Base-by-base conservation (phyloP, 2,888 invertebrate genomes). In the Ornithoptera priamus region DNA sequence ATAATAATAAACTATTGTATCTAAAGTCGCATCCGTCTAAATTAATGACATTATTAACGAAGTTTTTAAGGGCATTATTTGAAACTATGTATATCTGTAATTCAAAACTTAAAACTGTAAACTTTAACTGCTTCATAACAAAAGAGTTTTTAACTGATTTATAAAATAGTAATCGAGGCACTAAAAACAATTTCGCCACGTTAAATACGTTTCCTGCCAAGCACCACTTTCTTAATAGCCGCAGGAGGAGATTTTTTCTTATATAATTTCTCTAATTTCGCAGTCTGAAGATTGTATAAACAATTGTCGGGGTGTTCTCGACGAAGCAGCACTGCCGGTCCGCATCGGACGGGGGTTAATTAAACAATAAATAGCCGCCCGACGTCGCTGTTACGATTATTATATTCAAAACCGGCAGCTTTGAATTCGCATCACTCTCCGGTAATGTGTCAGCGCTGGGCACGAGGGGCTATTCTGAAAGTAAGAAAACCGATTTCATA, bases 391-490 rank as follows among this genome's bases (percentile, higher is more conserved):
- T 85, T 86, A 90, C 87, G 87, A 85, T 89, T 90, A 90, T 90
- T 87, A 88, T 90, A 88, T 90, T 90, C 86, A 88, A 89, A 89
- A 85, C 81, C 77, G 81, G 80, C 85, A 85, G 84, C 85, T 92
- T 89, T 91, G 90, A 87, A 92, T 91, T 92, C 90, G 86, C 91
- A 92, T 92, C 92, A 91, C 87, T 92, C 88, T 86, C 86, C 71
- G 75, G 90, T 90, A 89, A 90, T 90, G 90, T 91, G 90, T 92
- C 92, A 91, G 86, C 85, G 80, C 74, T 74, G 72, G 73, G 69
- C 70, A 73, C 73, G 76, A 78, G 82, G 71, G 75, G 71, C 74
- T 86, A 88, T 87, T 87, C 83, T 84, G 65, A 62, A 76, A 75
- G 66, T 58, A 39, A 39, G 10, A 18, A 50, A 22, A 63, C n/a